A percentile compares a stretch with the other conserved stretches of the same genome.
These are phyloP conservation scores for Lithophane ornitopus DNA, from an alignment of 2,888 invertebrate genomes.

Conservation along the genomic window DNA sequence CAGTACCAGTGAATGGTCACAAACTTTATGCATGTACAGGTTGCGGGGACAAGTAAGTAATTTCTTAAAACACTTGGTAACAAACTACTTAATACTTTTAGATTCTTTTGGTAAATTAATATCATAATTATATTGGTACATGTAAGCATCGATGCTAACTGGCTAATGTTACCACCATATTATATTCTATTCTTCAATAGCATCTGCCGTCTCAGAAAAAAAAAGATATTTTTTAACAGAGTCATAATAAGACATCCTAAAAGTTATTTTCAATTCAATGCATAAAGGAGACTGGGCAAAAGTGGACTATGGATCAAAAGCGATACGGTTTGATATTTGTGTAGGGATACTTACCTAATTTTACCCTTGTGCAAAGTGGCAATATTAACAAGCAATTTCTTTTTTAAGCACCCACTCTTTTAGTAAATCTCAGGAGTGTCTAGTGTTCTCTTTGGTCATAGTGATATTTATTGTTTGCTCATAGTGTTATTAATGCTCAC, in stretches of 20 bases:
- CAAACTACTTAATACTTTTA: neutral
- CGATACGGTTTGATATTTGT: neutral
- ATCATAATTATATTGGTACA: neutral
- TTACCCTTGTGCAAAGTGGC: neutral
- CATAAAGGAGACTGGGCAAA: neutral
- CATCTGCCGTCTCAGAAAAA: neutral
- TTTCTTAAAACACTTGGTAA: neutral
- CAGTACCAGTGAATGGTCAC: constrained; percentile 79
- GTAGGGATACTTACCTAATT: too few relatives aligned
- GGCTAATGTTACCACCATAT: neutral
- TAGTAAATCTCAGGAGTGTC: neutral
- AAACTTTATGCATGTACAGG: constrained; percentile 87
- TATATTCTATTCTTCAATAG: neutral
- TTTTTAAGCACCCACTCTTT: too few relatives aligned
- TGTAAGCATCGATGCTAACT: neutral
- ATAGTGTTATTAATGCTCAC: too few relatives aligned
- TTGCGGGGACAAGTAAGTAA: constrained; percentile 90
- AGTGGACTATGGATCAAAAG: neutral
- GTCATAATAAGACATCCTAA: neutral
- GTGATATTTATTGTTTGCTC: neutral
- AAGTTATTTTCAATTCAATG: neutral
- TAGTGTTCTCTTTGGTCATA: neutral
- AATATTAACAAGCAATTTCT: too few relatives aligned
- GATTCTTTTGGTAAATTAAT: neutral
- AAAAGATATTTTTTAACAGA: neutral